A percentile compares a stretch with the other conserved stretches of the same genome.
phyloP scores from a whole-genome alignment of 2,888 invertebrate species.

The Orchestes rusci region DNA sequence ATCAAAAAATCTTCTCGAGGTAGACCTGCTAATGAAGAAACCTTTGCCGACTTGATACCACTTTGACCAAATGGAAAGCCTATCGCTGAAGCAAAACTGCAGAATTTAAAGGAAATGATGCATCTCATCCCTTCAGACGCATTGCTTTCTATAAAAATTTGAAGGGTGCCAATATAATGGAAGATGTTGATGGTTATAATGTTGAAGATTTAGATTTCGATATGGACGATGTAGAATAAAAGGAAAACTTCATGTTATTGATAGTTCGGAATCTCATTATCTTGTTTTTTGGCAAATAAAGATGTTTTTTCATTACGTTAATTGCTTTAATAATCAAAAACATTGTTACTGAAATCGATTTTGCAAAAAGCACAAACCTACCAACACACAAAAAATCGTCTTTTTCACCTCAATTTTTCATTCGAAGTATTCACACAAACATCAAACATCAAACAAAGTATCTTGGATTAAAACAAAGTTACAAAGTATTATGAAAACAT shows the following conservation, averaged over 20 bases:
- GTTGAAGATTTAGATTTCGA: conserved; percentile 14
- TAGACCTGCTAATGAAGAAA: neutral
- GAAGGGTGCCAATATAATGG: conserved; percentile 6
- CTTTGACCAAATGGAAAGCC: conserved; percentile 12
- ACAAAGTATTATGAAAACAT: conserved; percentile 10
- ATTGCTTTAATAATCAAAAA: no score
- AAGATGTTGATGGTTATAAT: conserved; percentile 14
- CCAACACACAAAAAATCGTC: conserved; percentile 12
- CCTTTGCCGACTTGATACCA: conserved; percentile 7
- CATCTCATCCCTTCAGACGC: neutral
- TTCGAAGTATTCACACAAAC: conserved; percentile 5
- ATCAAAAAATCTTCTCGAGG: conserved; percentile 9
- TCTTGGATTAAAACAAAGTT: conserved; percentile 7
- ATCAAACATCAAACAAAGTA: conserved; percentile 7
- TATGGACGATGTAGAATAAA: conserved; percentile 10
- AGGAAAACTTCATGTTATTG: neutral
- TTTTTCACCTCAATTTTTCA: conserved; percentile 8
- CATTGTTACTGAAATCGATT: neutral
- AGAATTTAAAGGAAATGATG: no score
- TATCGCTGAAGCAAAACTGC: no score
- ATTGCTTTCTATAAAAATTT: conserved; percentile 13
- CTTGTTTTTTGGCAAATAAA: neutral
- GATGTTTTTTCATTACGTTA: neutral
- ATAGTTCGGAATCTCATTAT: conserved; percentile 2
- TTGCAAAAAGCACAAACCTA: conserved; percentile 10